Evolutionary conservation across 2,113 vertebrate species (phyloP).

Genomic region (Psittacara wagleri): DNA sequence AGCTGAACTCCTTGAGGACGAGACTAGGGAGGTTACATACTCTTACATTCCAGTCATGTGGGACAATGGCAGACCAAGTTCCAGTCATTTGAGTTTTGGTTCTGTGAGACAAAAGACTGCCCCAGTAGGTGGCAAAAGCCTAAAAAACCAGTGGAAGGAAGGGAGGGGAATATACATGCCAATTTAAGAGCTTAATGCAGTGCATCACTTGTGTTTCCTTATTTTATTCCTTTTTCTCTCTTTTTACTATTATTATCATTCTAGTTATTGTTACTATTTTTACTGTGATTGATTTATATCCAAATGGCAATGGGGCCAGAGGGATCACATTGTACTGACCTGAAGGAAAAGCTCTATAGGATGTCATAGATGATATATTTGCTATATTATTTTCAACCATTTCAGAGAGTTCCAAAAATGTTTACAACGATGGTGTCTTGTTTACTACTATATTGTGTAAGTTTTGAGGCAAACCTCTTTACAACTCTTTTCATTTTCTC

Average conservation of each 20-base stretch:
- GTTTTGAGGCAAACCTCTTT: not conserved
- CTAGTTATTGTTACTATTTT: not conserved
- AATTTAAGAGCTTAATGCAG: not conserved
- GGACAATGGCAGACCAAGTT: not conserved
- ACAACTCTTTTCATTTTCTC: not conserved
- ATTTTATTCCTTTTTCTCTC: not conserved
- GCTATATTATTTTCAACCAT: not conserved
- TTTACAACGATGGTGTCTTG: not conserved
- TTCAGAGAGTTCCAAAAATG: not conserved
- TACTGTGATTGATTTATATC: not conserved
- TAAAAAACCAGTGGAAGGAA: not conserved
- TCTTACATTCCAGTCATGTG: not conserved
- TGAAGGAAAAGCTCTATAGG: not conserved
- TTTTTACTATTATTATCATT: not conserved
- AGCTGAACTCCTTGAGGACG: not conserved
- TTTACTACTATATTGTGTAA: not conserved
- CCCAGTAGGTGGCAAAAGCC: not conserved
- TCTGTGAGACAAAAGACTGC: not conserved
- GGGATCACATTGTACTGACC: not conserved
- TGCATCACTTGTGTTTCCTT: not conserved
- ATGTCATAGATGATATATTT: not conserved
- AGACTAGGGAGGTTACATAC: not conserved
- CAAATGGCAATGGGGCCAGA: not conserved
- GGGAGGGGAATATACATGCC: not conserved
- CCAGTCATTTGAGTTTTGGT: not conserved